Conservation (phyloP, 2,797 vertebrate species). For the Rhinella marina region DNA sequence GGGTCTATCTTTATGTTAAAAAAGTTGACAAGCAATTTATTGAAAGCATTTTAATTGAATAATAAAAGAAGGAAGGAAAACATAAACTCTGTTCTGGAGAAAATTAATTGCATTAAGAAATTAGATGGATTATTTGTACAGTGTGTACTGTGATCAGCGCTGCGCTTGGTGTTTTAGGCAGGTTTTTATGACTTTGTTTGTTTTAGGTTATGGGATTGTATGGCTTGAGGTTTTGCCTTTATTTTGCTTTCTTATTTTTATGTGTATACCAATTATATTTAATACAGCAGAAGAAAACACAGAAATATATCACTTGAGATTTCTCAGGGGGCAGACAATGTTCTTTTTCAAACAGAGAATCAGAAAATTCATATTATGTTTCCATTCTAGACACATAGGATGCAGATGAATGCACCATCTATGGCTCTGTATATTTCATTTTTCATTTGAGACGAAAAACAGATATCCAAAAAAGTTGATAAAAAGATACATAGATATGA, state of each 20-base stretch:
- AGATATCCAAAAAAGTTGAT: too few relatives aligned
- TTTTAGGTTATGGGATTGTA: neutral
- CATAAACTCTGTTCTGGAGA: neutral
- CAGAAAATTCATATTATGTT: neutral
- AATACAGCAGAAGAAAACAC: neutral
- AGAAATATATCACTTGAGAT: neutral
- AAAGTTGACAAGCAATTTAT: constrained; percentile 67
- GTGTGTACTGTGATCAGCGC: neutral
- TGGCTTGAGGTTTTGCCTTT: constrained; percentile 15
- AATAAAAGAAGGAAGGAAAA: neutral
- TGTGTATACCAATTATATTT: constrained; percentile 33
- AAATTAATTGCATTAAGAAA: neutral
- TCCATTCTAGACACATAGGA: neutral
- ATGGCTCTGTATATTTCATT: too few relatives aligned
- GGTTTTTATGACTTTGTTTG: neutral
- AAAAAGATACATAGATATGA: too few relatives aligned
- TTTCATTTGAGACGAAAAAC: too few relatives aligned
- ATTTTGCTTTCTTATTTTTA: constrained; percentile 24
- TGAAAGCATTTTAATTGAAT: constrained; percentile 19
- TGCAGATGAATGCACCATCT: neutral
- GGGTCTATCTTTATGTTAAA: constrained; percentile 71
- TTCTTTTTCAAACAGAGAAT: neutral
- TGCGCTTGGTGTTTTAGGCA: neutral
- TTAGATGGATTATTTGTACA: neutral
- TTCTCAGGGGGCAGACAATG: neutral